These are phyloP conservation scores for Salminus brasiliensis DNA, from an alignment of 2,113 vertebrate species.

Conservation along the genomic window DNA sequence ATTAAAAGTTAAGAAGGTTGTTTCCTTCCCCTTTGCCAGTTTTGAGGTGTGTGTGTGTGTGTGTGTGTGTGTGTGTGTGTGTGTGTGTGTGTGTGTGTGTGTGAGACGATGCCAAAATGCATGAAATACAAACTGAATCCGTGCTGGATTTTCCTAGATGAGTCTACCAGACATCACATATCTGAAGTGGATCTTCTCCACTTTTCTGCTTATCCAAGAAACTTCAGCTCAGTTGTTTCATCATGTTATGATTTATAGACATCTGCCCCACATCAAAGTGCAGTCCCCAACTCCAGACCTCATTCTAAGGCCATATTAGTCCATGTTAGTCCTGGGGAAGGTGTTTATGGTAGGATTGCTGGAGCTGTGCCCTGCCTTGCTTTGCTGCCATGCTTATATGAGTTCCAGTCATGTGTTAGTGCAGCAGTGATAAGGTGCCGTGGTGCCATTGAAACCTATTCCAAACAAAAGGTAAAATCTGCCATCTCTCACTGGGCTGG, in stretches of 20 bases:
- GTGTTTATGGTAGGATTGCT: conserved; percentile 23
- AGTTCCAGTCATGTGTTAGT: conserved; percentile 46
- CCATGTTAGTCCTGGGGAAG: background rate
- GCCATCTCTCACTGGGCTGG: conserved; percentile 13
- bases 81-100: too few relatives aligned
- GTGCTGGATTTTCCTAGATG: too few relatives aligned
- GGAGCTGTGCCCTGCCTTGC: conserved; percentile 40
- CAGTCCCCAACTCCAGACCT: background rate
- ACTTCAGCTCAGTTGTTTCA: background rate
- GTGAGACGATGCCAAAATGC: too few relatives aligned
- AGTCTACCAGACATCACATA: too few relatives aligned
- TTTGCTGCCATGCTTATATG: conserved; percentile 37
- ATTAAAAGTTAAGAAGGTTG: too few relatives aligned
- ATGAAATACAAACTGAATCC: too few relatives aligned
- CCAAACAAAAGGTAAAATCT: conserved; percentile 11
- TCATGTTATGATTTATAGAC: background rate
- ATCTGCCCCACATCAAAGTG: background rate
- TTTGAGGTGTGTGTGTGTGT: too few relatives aligned
- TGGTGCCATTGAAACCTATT: conserved; percentile 30
- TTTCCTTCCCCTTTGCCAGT: too few relatives aligned
- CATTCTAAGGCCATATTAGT: conserved; percentile 20
- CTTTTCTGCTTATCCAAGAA: background rate
- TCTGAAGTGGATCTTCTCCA: too few relatives aligned
- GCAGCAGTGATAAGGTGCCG: conserved; percentile 1
- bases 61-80: too few relatives aligned